Evolutionary conservation across 2,888 invertebrate genomes (phyloP), one percentile per base, ranked within the genome.

Genomic region (Galeruca laticollis): DNA sequence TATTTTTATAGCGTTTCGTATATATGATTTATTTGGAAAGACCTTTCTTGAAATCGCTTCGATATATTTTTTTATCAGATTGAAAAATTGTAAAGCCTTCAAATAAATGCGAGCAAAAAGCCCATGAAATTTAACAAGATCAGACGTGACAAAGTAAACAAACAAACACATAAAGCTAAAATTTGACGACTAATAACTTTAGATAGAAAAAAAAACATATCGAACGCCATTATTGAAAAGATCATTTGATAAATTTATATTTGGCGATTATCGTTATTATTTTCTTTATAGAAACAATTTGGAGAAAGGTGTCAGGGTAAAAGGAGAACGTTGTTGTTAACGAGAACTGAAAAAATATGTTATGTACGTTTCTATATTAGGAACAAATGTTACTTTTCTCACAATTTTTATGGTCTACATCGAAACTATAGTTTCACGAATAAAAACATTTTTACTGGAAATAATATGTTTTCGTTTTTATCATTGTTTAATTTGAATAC

Each of bases 141-240:
- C 18, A 51, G 21, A 20, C 51, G 21, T 26, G 20, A 51, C 51
- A 21, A 21, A 21, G 51, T 51, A 51, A 51, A 51, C 51, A 51
- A 51, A 51, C 51, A 51, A 51, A 26, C 51, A 13, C 51, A 51
- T 51, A 51, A 51, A 51, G 51, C 51, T 51, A 11, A 21, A 51
- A 51, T 10, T 15, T 21, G 26, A 51, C 13, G 51, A 51, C 51
- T 20, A 21, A 21, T 20, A 2, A 26, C 26, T 26, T 26, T 26
- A 5, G 26, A 26, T 6, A 26, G 6, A 26, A 26, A 26, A 26
- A 6, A 26, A 26, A 26, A 26, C 26, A 26, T 5, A 26, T 5
- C 26, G 6, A 26, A 26, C 26, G 26, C 26, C 26, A 26, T 26
- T 26, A 26, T 26, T 26, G 6, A 26, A 6, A 37, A 10, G 13